A percentile compares a stretch with the other conserved stretches of the same genome.
Conservation (phyloP, 2,888 invertebrate species). For the Scaptodrosophila latifasciaeformis region DNA sequence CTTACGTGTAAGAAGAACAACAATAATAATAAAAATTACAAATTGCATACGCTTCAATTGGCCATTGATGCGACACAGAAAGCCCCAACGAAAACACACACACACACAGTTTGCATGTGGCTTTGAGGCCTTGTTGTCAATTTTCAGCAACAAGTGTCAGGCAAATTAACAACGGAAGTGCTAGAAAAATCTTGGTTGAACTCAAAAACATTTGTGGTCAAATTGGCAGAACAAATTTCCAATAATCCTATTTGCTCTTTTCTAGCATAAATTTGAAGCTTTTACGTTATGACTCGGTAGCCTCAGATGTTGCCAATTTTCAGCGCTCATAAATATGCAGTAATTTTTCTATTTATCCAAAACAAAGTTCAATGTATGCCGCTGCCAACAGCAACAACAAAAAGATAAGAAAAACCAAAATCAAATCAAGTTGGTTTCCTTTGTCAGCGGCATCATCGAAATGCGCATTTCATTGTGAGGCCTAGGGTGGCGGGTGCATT, state of each 20-base stretch:
- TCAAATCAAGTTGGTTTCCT: slow-evolving; percentile 22
- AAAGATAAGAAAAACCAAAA: slow-evolving; percentile 39
- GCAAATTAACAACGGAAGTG: background rate
- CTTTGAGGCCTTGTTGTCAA: background rate
- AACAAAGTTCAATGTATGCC: slow-evolving; percentile 41
- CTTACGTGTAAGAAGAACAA: slow-evolving; percentile 17
- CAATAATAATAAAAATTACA: background rate
- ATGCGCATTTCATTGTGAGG: slow-evolving; percentile 52
- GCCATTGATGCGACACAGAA: slow-evolving; percentile 46
- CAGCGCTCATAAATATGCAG: slow-evolving; percentile 31
- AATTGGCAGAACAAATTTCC: slow-evolving; percentile 12
- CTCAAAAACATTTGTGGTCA: too few species aligned
- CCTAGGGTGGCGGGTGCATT: background rate
- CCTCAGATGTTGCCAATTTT: slow-evolving; percentile 1
- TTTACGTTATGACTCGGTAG: too few species aligned
- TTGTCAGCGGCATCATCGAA: slow-evolving; percentile 51
- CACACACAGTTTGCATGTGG: background rate
- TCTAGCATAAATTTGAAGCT: background rate
- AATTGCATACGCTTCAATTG: slow-evolving; percentile 36
- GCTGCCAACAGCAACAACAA: too few species aligned
- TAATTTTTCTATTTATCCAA: background rate
- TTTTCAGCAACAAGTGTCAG: background rate
- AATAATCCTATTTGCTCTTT: slow-evolving; percentile 9
- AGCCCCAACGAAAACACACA: slow-evolving; percentile 25
- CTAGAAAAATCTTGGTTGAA: too few species aligned